Conservation (phyloP, 1,140 invertebrate genomes). For the Trachymyrmex septentrionalis region DNA sequence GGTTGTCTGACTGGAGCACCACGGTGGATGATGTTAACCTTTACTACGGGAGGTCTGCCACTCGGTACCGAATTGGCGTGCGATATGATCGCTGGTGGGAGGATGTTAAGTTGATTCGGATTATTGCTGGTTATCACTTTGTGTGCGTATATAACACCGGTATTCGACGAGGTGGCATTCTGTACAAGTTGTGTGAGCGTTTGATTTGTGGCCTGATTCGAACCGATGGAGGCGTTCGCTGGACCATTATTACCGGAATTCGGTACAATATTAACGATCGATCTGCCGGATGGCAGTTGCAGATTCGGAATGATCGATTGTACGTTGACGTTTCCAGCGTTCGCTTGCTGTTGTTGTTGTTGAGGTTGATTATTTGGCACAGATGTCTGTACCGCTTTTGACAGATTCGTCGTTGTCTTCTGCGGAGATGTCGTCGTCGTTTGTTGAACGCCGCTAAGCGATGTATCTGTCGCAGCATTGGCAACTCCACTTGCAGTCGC, state of each 20-base stretch:
- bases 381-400: conserved; percentile 84
- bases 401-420: conserved; percentile 79
- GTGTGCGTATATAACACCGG: conserved; percentile 84
- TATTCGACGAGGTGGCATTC: conserved; percentile 76
- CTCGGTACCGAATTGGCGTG: conserved; percentile 80
- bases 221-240: conserved; percentile 49
- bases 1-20: conserved; percentile 74
- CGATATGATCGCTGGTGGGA: conserved; percentile 79
- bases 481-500: conserved; percentile 66
- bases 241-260: conserved; percentile 72
- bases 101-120: conserved; percentile 83
- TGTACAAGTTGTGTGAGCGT: conserved; percentile 83
- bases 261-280: conserved; percentile 83
- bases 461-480: conserved; percentile 66
- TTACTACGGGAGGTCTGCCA: conserved; percentile 82
- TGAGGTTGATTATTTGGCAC: conserved; percentile 76
- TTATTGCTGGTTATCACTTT: conserved; percentile 84
- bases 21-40: conserved; percentile 81
- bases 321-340: conserved; percentile 73
- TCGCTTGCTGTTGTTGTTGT: conserved; percentile 65
- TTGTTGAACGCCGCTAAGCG: conserved; percentile 8
- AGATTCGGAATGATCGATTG: conserved; percentile 83
- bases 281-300: conserved; percentile 78
- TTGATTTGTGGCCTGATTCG: conserved; percentile 77
- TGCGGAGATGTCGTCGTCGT: conserved; percentile 68